A percentile compares a stretch with the other conserved stretches of the same genome.
These are phyloP conservation scores for Ecdyonurus torrentis DNA, from an alignment of 2,888 invertebrate genomes.

Conservation along the genomic window DNA sequence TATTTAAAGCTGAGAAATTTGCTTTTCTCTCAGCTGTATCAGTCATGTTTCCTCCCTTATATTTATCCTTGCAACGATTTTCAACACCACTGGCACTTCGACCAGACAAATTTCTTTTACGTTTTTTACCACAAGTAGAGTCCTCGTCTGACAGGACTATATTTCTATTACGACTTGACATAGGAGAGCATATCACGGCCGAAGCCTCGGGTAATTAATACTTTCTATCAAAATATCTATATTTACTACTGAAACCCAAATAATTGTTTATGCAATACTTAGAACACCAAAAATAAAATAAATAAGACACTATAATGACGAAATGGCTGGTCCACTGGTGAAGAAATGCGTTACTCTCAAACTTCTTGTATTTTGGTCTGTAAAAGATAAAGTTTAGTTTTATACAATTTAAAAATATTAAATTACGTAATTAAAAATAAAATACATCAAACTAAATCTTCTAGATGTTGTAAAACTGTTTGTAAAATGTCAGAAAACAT, in stretches of 20 bases:
- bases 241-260: slow-evolving; percentile 1
- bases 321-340: neutral
- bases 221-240: slow-evolving; percentile 9
- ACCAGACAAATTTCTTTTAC: slow-evolving; percentile 30
- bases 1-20: slow-evolving; percentile 32
- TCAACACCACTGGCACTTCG: slow-evolving; percentile 35
- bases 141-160: slow-evolving; percentile 37
- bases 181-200: slow-evolving; percentile 47
- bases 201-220: slow-evolving; percentile 15
- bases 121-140: slow-evolving; percentile 32
- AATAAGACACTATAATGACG: neutral
- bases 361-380: neutral
- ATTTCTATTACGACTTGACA: slow-evolving; percentile 49
- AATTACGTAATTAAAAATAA: too few relatives aligned
- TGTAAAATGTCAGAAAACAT: neutral
- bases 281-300: too few relatives aligned
- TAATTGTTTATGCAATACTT: neutral
- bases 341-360: neutral
- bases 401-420: too few relatives aligned
- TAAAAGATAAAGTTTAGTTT: too few relatives aligned
- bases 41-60: slow-evolving; percentile 59
- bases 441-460: too few relatives aligned
- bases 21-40: slow-evolving; percentile 33
- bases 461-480: too few relatives aligned
- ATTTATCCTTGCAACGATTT: slow-evolving; percentile 36